Conservation (phyloP, 2,888 invertebrate species). For the Mesochorus sp. region DNA sequence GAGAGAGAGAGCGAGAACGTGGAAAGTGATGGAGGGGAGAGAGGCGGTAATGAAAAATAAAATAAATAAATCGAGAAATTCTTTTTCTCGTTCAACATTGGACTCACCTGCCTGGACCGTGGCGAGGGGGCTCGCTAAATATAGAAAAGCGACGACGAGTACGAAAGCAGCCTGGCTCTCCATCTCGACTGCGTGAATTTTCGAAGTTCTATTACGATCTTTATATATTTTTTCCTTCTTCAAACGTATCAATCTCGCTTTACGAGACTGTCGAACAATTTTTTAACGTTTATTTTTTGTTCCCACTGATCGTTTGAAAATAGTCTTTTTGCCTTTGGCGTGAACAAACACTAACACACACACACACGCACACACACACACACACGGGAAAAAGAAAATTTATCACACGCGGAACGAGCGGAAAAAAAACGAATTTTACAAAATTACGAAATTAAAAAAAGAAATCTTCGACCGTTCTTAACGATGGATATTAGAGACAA, state of each 20-base stretch:
- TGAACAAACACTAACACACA: background rate
- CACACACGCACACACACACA: background rate
- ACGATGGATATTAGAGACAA: constrained; percentile 8
- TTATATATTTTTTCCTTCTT: constrained; percentile 17
- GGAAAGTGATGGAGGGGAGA: too few species aligned
- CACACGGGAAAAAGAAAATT: constrained; percentile 7
- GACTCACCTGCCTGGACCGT: constrained; percentile 79
- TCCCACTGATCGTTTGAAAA: background rate
- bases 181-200: constrained; percentile 70
- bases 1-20: too few species aligned
- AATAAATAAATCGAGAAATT: constrained; percentile 1
- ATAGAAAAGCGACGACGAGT: constrained; percentile 79
- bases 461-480: constrained; percentile 13
- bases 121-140: constrained; percentile 79
- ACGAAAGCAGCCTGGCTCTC: constrained; percentile 76
- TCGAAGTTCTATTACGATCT: constrained; percentile 53
- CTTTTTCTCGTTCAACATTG: constrained; percentile 22
- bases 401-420: background rate
- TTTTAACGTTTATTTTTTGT: constrained; percentile 17
- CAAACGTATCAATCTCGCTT: constrained; percentile 8
- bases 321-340: background rate
- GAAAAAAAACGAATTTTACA: too few species aligned
- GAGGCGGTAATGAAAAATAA: too few species aligned
- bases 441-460: too few species aligned
- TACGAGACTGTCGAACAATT: constrained; percentile 14